These are phyloP conservation scores for Chloroceryle amazona DNA, from an alignment of 2,797 vertebrate genomes.

Conservation along the genomic window DNA sequence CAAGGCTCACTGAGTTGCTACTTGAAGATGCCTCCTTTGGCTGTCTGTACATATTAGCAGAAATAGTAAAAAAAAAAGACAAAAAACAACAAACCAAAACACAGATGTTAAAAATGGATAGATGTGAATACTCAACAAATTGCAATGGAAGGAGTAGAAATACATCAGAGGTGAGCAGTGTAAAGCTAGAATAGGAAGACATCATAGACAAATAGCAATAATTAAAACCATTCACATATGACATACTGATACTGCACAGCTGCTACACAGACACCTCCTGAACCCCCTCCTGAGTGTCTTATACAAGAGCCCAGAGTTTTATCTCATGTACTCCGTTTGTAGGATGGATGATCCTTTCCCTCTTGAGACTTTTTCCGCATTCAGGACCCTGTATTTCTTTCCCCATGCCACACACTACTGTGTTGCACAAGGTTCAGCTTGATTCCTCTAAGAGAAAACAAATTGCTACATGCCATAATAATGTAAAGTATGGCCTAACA, in stretches of 20 bases:
- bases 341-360: background rate
- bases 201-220: background rate
- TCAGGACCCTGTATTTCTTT: background rate
- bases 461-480: rapidly evolving
- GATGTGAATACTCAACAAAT: background rate
- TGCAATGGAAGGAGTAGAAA: background rate
- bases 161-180: background rate
- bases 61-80: background rate
- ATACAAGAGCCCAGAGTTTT: background rate
- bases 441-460: background rate
- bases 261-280: background rate
- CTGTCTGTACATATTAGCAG: rapidly evolving
- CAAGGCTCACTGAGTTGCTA: rapidly evolving
- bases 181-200: background rate
- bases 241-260: rapidly evolving
- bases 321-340: background rate
- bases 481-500: background rate
- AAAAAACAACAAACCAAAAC: too few species aligned
- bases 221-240: background rate
- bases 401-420: rapidly evolving
- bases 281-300: rapidly evolving
- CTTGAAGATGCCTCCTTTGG: background rate
- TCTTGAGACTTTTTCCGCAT: background rate
- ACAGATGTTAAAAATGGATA: background rate
- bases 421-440: rapidly evolving